phyloP scores from a whole-genome alignment of 2,888 invertebrate genomes.

The Polydrusus cervinus region DNA sequence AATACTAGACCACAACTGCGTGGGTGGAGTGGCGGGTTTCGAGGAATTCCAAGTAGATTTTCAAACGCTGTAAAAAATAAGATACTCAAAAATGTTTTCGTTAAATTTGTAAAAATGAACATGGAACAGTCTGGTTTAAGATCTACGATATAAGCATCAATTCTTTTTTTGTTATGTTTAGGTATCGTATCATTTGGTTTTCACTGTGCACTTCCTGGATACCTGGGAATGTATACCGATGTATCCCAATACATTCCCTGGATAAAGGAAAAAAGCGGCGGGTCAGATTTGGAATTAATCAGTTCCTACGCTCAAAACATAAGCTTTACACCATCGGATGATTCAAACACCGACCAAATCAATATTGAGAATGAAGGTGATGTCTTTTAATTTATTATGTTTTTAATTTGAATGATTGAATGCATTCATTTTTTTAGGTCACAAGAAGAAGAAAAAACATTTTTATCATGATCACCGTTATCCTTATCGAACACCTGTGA shows the following conservation, averaged over 20 bases:
- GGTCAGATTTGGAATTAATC: slow-evolving; percentile 54
- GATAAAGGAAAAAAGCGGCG: slow-evolving; percentile 69
- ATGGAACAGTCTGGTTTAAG: too few relatives aligned
- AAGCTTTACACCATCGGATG: neutral
- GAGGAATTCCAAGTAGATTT: too few relatives aligned
- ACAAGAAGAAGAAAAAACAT: slow-evolving; percentile 50
- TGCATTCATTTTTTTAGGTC: slow-evolving; percentile 39
- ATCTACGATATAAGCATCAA: too few relatives aligned
- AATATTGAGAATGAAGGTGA: slow-evolving; percentile 1
- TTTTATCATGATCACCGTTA: slow-evolving; percentile 44
- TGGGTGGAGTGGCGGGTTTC: too few relatives aligned
- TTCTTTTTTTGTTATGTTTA: slow-evolving; percentile 58
- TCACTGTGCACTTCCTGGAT: slow-evolving; percentile 76
- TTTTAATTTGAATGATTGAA: too few relatives aligned
- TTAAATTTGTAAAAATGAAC: too few relatives aligned
- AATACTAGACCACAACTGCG: too few relatives aligned
- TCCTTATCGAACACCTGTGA: slow-evolving; percentile 54
- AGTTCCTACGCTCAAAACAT: slow-evolving; percentile 1
- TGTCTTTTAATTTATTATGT: neutral
- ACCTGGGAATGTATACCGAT: slow-evolving; percentile 77
- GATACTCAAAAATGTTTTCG: too few relatives aligned
- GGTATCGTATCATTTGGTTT: slow-evolving; percentile 81
- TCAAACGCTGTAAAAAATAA: too few relatives aligned
- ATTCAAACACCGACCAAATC: neutral
- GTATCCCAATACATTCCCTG: slow-evolving; percentile 76